Evolutionary conservation across 2,113 vertebrate genomes (phyloP).

Genomic region (Marcusenius ussheri): DNA sequence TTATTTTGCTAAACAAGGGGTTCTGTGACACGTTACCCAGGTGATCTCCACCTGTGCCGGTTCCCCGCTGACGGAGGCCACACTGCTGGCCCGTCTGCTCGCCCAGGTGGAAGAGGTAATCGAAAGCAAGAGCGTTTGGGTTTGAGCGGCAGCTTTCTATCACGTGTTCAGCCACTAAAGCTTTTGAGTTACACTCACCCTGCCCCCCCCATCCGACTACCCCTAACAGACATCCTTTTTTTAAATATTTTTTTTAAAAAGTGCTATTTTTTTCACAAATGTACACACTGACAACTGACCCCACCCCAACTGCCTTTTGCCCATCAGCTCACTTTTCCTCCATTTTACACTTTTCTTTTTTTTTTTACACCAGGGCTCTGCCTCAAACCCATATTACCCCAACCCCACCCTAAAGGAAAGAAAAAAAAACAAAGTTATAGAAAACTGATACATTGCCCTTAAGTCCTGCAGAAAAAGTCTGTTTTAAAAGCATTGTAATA

Average conservation of each 20-base stretch:
- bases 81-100: conserved; percentile 37
- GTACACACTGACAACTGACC: conserved; percentile 32
- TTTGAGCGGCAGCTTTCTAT: conserved; percentile 50
- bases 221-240: conserved; percentile 19
- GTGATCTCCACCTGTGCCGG: neutral
- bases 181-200: conserved; percentile 35
- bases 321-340: conserved; percentile 25
- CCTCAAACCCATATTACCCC: conserved; percentile 26
- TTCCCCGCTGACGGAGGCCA: conserved; percentile 22
- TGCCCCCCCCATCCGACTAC: neutral
- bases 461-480: conserved; percentile 52
- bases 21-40: neutral
- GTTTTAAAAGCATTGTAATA: conserved; percentile 42
- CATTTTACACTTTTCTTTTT: conserved; percentile 25
- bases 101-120: conserved; percentile 43
- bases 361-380: conserved; percentile 31
- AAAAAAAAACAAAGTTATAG: neutral
- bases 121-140: conserved; percentile 47
- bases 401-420: conserved; percentile 17
- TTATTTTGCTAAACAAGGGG: neutral
- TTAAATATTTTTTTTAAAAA: conserved; percentile 44
- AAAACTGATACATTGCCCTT: conserved; percentile 38
- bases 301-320: conserved; percentile 3
- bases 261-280: conserved; percentile 57
- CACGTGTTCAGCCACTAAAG: conserved; percentile 51